A percentile compares a stretch with the other conserved stretches of the same genome.
Conservation (phyloP, 2,888 invertebrate genomes). For the Timema podura region DNA sequence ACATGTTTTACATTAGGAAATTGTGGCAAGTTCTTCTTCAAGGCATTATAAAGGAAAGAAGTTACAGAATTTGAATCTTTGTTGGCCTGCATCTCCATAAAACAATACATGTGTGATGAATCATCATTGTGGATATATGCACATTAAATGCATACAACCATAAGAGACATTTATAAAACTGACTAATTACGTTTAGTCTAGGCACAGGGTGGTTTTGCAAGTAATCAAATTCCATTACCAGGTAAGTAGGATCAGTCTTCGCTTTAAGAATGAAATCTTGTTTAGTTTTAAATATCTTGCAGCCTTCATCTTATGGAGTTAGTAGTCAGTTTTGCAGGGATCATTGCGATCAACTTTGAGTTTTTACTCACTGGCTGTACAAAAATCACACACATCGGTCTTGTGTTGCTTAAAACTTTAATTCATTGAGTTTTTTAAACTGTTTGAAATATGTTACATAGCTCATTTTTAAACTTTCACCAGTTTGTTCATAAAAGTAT, state of each 20-base stretch:
- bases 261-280: too few species aligned
- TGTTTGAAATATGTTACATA: too few species aligned
- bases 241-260: too few species aligned
- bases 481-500: too few species aligned
- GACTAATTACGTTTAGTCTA: neutral
- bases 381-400: too few species aligned
- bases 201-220: too few species aligned
- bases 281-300: neutral
- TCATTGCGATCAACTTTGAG: neutral
- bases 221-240: too few species aligned
- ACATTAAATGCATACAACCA: neutral
- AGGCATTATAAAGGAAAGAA: neutral
- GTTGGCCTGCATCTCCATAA: slow-evolving; percentile 1
- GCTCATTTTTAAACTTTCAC: too few species aligned
- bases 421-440: too few species aligned
- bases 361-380: neutral
- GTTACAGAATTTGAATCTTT: neutral
- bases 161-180: neutral
- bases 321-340: neutral
- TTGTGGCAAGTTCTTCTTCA: neutral
- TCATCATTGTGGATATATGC: neutral
- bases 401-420: too few species aligned
- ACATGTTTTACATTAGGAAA: slow-evolving; percentile 8
- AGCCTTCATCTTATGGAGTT: neutral
- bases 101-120: neutral